A percentile compares a stretch with the other conserved stretches of the same genome.
phyloP scores from a whole-genome alignment of 2,113 vertebrate genomes.

The Tupaia chinensis region DNA sequence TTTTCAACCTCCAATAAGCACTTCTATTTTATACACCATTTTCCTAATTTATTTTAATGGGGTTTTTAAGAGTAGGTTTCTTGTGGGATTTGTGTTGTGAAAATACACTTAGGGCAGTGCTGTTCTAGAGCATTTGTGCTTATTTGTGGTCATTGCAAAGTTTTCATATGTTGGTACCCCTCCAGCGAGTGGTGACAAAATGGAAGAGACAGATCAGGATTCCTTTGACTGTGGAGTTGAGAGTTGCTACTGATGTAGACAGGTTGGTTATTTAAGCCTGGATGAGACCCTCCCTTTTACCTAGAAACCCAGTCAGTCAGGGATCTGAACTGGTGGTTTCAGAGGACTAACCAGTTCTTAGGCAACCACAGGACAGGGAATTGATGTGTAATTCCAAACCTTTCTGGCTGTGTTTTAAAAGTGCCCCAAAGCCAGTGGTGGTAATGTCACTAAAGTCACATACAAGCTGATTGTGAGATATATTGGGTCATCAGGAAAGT shows the following conservation, averaged over 20 bases:
- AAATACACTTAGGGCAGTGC: background rate
- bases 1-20: background rate
- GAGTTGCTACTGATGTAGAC: background rate
- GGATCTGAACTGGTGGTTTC: background rate
- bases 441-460: background rate
- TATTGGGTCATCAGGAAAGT: background rate
- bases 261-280: background rate
- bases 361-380: background rate
- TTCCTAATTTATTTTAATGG: conserved; percentile 52
- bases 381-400: background rate
- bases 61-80: background rate
- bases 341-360: background rate
- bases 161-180: background rate
- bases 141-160: background rate
- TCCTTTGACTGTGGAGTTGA: background rate
- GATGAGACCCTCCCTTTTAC: background rate
- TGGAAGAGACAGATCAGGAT: background rate
- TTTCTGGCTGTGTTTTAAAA: conserved; percentile 51
- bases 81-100: conserved; percentile 36
- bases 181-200: background rate
- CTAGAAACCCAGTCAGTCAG: background rate
- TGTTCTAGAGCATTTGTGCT: background rate
- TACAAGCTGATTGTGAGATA: background rate
- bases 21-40: background rate
- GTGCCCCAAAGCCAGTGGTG: background rate